Conservation (phyloP, 1,140 invertebrate genomes). For the Drosophila burlai region DNA sequence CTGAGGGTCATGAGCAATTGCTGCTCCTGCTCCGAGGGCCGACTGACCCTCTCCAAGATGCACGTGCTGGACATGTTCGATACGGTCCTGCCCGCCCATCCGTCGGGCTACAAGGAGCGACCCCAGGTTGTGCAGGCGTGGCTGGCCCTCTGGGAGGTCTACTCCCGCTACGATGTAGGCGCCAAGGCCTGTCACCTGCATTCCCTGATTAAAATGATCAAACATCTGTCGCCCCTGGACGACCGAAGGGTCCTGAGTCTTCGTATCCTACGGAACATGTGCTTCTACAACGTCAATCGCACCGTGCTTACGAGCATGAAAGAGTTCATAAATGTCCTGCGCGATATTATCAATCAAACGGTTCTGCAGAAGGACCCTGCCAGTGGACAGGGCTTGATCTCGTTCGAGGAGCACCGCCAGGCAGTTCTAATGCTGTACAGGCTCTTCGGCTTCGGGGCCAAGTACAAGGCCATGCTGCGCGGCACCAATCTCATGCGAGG, state of each 20-base stretch:
- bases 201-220: slow-evolving; percentile 49
- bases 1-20: slow-evolving; percentile 73
- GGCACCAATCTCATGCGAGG: slow-evolving; percentile 64
- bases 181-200: slow-evolving; percentile 59
- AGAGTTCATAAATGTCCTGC: slow-evolving; percentile 56
- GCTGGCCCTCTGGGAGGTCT: slow-evolving; percentile 86
- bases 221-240: slow-evolving; percentile 17
- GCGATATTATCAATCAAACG: slow-evolving; percentile 47
- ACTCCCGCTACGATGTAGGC: slow-evolving; percentile 84
- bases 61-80: slow-evolving; percentile 84
- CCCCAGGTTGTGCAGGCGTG: slow-evolving; percentile 83
- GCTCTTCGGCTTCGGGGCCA: slow-evolving; percentile 67
- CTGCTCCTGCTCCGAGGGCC: slow-evolving; percentile 69
- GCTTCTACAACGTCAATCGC: slow-evolving; percentile 63
- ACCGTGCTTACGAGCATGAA: slow-evolving; percentile 33
- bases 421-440: slow-evolving; percentile 65
- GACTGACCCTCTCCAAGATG: slow-evolving; percentile 63
- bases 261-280: slow-evolving; percentile 77
- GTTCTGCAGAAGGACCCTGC: background rate
- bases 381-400: background rate
- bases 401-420: slow-evolving; percentile 66
- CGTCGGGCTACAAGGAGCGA: slow-evolving; percentile 73
- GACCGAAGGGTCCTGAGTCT: slow-evolving; percentile 48
- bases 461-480: slow-evolving; percentile 64
- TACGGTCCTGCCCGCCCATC: slow-evolving; percentile 61